These are phyloP conservation scores for Dichetophora obliterata DNA, from an alignment of 2,888 invertebrate species.

Conservation along the genomic window DNA sequence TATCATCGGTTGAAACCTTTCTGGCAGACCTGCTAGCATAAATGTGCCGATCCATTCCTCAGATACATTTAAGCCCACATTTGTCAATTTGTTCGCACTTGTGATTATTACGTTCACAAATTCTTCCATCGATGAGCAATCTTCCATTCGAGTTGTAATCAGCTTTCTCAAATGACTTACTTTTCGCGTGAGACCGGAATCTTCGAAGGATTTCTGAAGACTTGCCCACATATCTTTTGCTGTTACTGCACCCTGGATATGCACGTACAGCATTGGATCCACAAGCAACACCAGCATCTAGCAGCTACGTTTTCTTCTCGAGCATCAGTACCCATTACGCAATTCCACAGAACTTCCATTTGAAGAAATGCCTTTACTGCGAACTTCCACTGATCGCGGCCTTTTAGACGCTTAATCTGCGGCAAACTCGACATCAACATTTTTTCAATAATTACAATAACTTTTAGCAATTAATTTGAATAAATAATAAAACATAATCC, in stretches of 20 bases:
- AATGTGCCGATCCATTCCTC: constrained; percentile 56
- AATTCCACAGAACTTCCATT: constrained; percentile 30
- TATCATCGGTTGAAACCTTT: constrained; percentile 57
- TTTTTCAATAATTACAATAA: too few relatives aligned
- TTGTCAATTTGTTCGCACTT: constrained; percentile 55
- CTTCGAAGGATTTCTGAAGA: constrained; percentile 51
- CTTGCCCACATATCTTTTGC: constrained; percentile 56
- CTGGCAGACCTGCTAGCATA: constrained; percentile 56
- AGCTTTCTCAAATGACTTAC: constrained; percentile 54
- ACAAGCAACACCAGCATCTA: constrained; percentile 39
- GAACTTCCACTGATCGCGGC: constrained; percentile 35
- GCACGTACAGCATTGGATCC: constrained; percentile 52
- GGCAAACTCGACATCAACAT: too few relatives aligned
- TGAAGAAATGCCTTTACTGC: too few relatives aligned
- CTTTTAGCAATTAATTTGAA: too few relatives aligned
- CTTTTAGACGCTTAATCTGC: not conserved
- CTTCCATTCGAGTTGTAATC: constrained; percentile 42
- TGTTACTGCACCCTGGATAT: constrained; percentile 51
- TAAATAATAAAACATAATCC: too few relatives aligned
- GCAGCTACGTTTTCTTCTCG: constrained; percentile 20
- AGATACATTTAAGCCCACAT: constrained; percentile 48
- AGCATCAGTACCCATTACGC: constrained; percentile 18
- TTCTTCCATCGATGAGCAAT: constrained; percentile 53
- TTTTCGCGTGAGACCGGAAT: constrained; percentile 54
- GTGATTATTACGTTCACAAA: constrained; percentile 54